A percentile compares a stretch with the other conserved stretches of the same genome.
phyloP scores from a whole-genome alignment of 1,140 invertebrate genomes.

The Eumaeus atala region DNA sequence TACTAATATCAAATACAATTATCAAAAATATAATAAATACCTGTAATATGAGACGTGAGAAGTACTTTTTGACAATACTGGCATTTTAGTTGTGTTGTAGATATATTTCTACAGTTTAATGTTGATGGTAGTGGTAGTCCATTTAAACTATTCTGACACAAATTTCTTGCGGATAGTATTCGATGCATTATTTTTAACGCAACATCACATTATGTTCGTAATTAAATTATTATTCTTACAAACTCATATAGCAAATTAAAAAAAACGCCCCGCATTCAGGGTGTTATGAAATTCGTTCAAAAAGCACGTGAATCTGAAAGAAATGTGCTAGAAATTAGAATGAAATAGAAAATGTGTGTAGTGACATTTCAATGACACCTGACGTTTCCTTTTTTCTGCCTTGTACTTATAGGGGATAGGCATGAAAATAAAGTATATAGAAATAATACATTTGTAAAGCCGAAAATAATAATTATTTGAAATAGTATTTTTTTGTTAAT shows the following conservation, averaged over 20 bases:
- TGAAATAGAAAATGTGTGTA: constrained; percentile 2
- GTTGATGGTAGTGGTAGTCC: constrained; percentile 35
- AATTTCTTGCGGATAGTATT: constrained; percentile 48
- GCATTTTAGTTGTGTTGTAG: constrained; percentile 52
- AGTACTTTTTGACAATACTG: constrained; percentile 58
- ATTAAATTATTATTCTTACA: neutral
- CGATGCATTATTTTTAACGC: constrained; percentile 51
- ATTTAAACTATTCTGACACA: constrained; percentile 51
- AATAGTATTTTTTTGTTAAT: too few species aligned
- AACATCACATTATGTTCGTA: constrained; percentile 3
- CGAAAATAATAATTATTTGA: too few species aligned
- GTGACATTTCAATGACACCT: too few species aligned
- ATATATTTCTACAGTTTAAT: constrained; percentile 35
- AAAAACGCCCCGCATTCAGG: constrained; percentile 4
- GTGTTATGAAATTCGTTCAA: constrained; percentile 3
- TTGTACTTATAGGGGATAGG: too few species aligned
- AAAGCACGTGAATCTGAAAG: constrained; percentile 58
- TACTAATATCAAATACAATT: neutral
- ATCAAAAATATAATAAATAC: constrained; percentile 26
- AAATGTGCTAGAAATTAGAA: constrained; percentile 14
- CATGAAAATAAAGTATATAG: too few species aligned
- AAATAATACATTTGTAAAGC: too few species aligned
- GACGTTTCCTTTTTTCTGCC: too few species aligned
- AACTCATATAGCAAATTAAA: neutral
- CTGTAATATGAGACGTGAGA: constrained; percentile 41